Evolutionary conservation across 2,113 vertebrate genomes (phyloP), one percentile per base, ranked within the genome.

Genomic region (Pelusios castaneus): DNA sequence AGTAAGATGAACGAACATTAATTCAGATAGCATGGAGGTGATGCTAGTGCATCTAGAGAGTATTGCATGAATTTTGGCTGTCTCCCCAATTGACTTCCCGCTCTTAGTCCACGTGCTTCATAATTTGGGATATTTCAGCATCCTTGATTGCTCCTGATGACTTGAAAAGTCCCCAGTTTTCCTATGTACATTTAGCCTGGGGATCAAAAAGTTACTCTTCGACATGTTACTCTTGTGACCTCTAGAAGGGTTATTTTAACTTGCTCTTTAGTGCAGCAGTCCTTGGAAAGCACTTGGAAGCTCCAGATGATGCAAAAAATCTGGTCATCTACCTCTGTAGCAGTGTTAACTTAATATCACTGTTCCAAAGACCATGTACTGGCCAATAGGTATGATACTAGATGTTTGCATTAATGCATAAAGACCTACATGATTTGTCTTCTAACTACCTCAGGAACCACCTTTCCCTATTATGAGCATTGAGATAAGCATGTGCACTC

Each of bases 31-130:
- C 14, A 29, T 73, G 56, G 21, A 0, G 1, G 63, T 81, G 41
- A 14, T 21, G 38, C 12, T 21, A 84, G 34, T 63, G 41, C n/a
- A 13, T 52, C 27, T 25, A 31, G 63, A 56, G 67, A 85, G 25
- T 73, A 45, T 0, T 3, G 67, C 11, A 43, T 63, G 84, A 86
- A 41, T 0, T 0, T 21, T 47, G 17, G n/a, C 76, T 80, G 0
- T 43, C n/a, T 14, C 45, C 49, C 24, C 25, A 38, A 55, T 38
- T 79, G 25, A 56, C 90, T 89, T 92, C 55, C 43, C 24, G 34
- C 12, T 12, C 78, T 22, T 56, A 84, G 52, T 58, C 82, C 41
- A 78, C 6, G 4, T 27, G 0, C 10, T 31, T 10, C 38, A 41
- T 45, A 49, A 27, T 80, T 21, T 24, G 73, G 84, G 85, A 38